Evolutionary conservation across 1,140 invertebrate genomes (phyloP).

Genomic region (Elymnias hypermnestra): DNA sequence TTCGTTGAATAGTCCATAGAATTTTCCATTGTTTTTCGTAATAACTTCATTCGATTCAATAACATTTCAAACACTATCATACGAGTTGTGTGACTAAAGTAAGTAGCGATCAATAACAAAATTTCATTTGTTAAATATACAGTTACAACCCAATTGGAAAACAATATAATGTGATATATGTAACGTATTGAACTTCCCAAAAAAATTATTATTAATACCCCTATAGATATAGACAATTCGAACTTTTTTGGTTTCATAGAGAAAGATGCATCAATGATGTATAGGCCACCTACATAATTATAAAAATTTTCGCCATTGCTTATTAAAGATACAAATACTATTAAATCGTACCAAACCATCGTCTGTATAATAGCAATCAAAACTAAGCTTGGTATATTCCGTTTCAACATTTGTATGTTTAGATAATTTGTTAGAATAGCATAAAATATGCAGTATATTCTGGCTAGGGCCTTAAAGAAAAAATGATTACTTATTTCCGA

Average conservation of each 20-base stretch:
- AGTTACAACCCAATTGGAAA: neutral
- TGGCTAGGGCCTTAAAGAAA: neutral
- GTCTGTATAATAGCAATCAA: neutral
- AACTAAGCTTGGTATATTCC: neutral
- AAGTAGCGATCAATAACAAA: neutral
- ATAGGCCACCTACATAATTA: neutral
- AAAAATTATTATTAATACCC: neutral
- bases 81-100: slow-evolving; percentile 6
- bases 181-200: neutral
- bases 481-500: neutral
- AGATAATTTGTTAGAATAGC: neutral
- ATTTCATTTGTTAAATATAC: neutral
- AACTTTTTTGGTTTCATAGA: slow-evolving; percentile 1
- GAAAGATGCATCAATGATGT: slow-evolving; percentile 5
- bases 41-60: slow-evolving; percentile 8
- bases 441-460: neutral
- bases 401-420: neutral
- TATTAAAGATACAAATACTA: slow-evolving; percentile 5
- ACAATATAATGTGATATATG: too few species aligned
- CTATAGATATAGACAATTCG: neutral
- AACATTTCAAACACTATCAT: slow-evolving; percentile 13
- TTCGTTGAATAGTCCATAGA: neutral
- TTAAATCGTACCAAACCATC: neutral
- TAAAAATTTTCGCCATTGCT: slow-evolving; percentile 8
- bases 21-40: slow-evolving; percentile 1